phyloP scores from a whole-genome alignment of 2,113 vertebrate genomes.

The Muscicapa adusta region DNA sequence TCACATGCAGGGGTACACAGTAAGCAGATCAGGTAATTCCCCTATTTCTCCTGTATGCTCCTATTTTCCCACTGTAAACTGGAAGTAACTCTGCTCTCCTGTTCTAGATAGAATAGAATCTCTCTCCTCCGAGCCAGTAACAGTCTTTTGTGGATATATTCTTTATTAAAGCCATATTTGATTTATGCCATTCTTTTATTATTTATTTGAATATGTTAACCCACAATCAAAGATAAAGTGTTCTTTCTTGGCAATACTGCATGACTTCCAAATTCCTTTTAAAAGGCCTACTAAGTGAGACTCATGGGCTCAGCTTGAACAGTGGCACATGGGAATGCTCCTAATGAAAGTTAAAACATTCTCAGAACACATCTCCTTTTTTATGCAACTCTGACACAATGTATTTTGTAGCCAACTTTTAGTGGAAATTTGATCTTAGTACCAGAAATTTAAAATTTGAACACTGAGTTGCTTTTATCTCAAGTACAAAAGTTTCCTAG shows the following conservation, averaged over 20 bases:
- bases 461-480: neutral
- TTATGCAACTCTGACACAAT: neutral
- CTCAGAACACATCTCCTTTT: neutral
- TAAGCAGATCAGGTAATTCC: neutral
- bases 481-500: neutral
- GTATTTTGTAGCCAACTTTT: neutral
- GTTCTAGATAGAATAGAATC: neutral
- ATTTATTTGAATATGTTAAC: neutral
- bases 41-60: neutral
- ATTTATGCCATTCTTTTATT: neutral
- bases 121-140: neutral
- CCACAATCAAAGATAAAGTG: neutral
- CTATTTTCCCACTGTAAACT: neutral
- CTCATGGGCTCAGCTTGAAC: neutral
- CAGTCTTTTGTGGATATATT: neutral
- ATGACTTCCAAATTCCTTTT: neutral
- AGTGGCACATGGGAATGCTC: neutral
- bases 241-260: neutral
- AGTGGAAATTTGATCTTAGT: neutral
- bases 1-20: neutral
- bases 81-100: neutral
- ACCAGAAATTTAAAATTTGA: neutral
- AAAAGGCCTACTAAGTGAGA: neutral
- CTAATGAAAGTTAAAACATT: neutral
- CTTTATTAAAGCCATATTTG: neutral